Conservation (phyloP, 2,797 vertebrate species). For the Rhynchotus rufescens region DNA sequence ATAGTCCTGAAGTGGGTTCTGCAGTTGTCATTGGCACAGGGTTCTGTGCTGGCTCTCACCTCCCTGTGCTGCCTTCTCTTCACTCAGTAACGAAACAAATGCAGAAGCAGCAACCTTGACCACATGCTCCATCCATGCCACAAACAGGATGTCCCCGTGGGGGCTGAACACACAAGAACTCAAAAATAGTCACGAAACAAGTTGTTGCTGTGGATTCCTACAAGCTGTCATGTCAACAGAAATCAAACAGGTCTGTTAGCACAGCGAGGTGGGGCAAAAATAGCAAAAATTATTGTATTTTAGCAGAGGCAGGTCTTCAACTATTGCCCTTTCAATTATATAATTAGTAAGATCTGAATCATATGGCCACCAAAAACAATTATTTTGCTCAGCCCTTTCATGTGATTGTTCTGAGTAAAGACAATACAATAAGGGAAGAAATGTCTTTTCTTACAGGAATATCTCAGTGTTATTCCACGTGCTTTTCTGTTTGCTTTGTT, state of each 20-base stretch:
- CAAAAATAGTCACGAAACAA: neutral
- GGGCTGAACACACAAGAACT: neutral
- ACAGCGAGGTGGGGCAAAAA: neutral
- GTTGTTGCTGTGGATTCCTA: neutral
- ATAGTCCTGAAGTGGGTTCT: neutral
- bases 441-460: neutral
- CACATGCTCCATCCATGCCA: neutral
- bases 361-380: neutral
- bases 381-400: neutral
- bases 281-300: neutral
- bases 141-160: neutral
- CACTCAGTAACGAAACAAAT: rapidly evolving
- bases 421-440: neutral
- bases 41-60: neutral
- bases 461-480: neutral
- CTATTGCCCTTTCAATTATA: neutral
- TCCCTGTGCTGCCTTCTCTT: neutral
- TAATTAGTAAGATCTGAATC: neutral
- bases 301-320: neutral
- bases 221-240: neutral
- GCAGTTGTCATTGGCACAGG: neutral
- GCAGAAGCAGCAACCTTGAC: neutral
- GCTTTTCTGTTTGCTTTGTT: neutral
- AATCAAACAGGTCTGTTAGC: neutral
- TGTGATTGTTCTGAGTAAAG: neutral